These are phyloP conservation scores for Eubucco bourcierii DNA, from an alignment of 2,113 vertebrate genomes.

Conservation along the genomic window DNA sequence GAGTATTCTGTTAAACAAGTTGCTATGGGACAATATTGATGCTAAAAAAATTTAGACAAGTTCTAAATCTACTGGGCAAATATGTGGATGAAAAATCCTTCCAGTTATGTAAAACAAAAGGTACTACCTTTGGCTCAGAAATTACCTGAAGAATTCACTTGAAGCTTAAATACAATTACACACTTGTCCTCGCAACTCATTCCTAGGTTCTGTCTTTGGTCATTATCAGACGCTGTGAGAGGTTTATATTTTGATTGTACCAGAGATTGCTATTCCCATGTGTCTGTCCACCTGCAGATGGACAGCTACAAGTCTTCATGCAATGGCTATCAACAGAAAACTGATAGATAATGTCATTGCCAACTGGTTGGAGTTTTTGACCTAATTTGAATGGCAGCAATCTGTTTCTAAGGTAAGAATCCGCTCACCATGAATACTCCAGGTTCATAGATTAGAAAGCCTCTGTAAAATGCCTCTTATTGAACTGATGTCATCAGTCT, in stretches of 20 bases:
- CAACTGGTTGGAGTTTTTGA: neutral
- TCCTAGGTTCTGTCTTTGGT: neutral
- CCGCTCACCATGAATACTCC: neutral
- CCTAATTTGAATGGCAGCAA: neutral
- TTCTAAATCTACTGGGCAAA: neutral
- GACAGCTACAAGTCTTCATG: fast-evolving
- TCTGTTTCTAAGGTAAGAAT: neutral
- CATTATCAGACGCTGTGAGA: neutral
- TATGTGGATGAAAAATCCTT: fast-evolving
- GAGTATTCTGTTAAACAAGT: neutral
- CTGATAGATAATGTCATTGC: neutral
- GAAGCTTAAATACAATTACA: neutral
- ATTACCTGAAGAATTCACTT: neutral
- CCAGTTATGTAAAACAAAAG: neutral
- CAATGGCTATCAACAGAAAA: neutral
- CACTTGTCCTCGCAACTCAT: neutral
- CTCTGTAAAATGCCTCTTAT: neutral
- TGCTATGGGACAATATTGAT: fast-evolving
- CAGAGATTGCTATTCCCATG: neutral
- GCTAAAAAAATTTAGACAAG: neutral
- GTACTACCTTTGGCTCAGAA: neutral
- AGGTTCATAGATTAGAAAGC: neutral
- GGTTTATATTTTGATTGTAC: neutral
- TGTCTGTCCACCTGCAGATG: neutral
- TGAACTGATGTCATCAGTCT: neutral